Base-by-base conservation (phyloP, 1,140 invertebrate genomes). In the Thaumatotibia leucotreta region DNA sequence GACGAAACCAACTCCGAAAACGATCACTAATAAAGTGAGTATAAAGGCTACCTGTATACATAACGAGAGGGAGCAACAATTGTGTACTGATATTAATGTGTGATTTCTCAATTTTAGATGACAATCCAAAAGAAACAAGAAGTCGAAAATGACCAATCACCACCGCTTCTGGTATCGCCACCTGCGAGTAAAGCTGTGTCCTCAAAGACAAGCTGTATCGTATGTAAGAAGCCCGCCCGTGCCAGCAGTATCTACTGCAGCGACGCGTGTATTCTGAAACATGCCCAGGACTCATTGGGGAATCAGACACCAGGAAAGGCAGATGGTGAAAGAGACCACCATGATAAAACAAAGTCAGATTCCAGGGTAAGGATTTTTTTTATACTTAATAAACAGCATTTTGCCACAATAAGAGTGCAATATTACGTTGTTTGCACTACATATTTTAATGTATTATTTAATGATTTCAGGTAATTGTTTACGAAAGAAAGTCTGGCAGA, bases 221-320 rank as follows among this genome's bases (percentile, higher is more conserved):
- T 96, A 22, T 96, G 95, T 76, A 95, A 95, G 78, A 95, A 95
- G 77, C 85, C 94, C 73, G 92, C 95, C 0, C 89, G 95, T 72
- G 84, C 92, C 69, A 94, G 93, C 74, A 93, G 95, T 62, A 95
- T 97, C 88, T 98, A 97, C 87, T 99, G 98, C 80, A 96, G 96
- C 72, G 95, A 97, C 77, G 92, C 93, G 9, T 98, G 97, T 80
- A 97, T 98, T 75, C 91, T 95, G 39, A 95, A 95, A 69, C 96
- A 98, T 91, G 96, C 96, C 0, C 94, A 96, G 73, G 94, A 95
- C 66, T 95, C 95, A 0, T 82, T 96, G 5, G 89, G 88, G 8
- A 91, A 83, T 69, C 92, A 92, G 29, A 86, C 84, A 24, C 70
- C 79, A 20, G 68, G 58, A 9, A 89, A 88, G 76, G 31, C 63